Conservation (phyloP, 2,113 vertebrate species). For the Engraulis encrasicolus region DNA sequence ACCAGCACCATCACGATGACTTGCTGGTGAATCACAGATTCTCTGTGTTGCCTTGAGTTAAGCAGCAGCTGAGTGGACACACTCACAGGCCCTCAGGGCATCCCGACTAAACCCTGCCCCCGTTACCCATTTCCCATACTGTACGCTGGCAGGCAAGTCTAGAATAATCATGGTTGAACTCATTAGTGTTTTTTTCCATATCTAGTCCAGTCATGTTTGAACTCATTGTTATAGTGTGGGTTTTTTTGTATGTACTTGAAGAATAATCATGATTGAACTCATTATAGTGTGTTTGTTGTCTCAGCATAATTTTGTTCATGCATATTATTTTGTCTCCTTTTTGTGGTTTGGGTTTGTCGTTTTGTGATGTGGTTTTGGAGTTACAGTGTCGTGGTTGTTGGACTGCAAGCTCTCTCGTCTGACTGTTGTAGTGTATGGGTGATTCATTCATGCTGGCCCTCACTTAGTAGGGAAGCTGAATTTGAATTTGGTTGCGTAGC, state of each 20-base stretch:
- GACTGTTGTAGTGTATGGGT: neutral
- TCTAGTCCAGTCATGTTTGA: no score
- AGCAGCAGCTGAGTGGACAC: neutral
- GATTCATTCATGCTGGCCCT: neutral
- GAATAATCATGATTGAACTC: neutral
- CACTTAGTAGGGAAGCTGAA: neutral
- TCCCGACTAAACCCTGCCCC: neutral
- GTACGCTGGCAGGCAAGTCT: neutral
- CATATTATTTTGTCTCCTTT: no score
- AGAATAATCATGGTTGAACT: neutral
- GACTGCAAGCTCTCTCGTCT: no score
- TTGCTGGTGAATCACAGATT: conserved; percentile 11
- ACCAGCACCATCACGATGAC: neutral
- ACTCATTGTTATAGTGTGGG: no score
- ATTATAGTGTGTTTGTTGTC: no score
- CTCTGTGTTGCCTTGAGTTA: neutral
- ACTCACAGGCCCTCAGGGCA: neutral
- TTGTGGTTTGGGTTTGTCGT: no score
- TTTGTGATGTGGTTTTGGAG: neutral
- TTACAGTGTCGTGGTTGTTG: neutral
- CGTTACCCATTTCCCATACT: neutral
- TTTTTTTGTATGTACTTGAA: no score
- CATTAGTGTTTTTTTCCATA: no score
- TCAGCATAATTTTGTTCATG: no score
- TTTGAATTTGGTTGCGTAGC: neutral